phyloP scores from a whole-genome alignment of 1,140 invertebrate genomes.

The Bicyclus anynana region DNA sequence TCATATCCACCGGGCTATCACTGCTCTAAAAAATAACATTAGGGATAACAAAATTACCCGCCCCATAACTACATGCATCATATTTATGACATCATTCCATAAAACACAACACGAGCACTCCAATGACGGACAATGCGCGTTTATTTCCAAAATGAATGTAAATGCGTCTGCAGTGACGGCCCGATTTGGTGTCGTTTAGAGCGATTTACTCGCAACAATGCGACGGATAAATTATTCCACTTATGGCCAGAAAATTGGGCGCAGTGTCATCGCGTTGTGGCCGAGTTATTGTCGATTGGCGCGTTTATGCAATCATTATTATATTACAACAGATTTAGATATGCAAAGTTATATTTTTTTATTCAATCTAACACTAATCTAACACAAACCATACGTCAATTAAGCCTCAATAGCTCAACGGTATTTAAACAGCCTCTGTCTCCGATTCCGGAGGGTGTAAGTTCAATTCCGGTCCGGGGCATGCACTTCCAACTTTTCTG shows the following conservation, averaged over 20 bases:
- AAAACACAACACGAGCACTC: neutral
- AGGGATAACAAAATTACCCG: no score
- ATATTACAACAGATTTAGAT: neutral
- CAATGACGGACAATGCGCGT: constrained; percentile 6
- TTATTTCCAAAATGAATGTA: constrained; percentile 9
- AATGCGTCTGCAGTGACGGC: neutral
- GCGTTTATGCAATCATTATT: neutral
- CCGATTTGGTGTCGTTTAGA: constrained; percentile 7
- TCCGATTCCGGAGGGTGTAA: no score
- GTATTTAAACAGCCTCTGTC: no score
- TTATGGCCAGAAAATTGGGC: neutral
- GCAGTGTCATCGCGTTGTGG: neutral
- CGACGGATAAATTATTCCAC: constrained; percentile 4
- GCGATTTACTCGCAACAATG: constrained; percentile 5
- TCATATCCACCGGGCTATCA: no score
- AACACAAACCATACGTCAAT: no score
- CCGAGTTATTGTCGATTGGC: neutral
- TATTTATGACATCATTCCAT: neutral
- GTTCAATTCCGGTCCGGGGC: no score
- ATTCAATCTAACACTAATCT: no score
- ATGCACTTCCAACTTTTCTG: no score
- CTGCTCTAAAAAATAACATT: no score
- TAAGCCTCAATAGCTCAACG: no score
- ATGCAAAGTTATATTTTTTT: no score
- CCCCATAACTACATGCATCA: no score